Base-by-base conservation (phyloP, 23 tunicate genomes). In the Halocynthia roretzi region DNA sequence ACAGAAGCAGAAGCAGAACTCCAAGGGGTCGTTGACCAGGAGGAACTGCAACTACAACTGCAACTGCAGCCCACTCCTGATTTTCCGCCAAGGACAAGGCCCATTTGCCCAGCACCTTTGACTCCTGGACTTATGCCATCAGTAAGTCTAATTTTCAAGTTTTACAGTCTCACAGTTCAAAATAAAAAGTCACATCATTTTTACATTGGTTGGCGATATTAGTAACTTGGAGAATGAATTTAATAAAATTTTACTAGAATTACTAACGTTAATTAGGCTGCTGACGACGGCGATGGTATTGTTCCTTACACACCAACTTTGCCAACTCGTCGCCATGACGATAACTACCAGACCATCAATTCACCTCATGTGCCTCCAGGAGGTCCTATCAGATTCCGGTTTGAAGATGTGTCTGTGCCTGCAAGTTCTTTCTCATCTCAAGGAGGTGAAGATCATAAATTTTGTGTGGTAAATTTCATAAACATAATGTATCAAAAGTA, bases 291-390 rank as follows among this genome's bases (percentile, higher is more conserved):
- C 0, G 97, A 90, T 51, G 85, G 90, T 6, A 85, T 90, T 8
- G 97, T 90, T 48, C 97, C 97, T 7, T 90, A 87, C 81, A 90
- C 97, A 48, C 97, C 97, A 10, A 90, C 97, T 7, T 58, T 90
- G 50, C 66, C 83, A 5, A 68, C 78, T 18, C 84, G 80, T 50
- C 86, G 97, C 48, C 82, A 78, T 20, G 97, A 90, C 44, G 97
- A 90, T 8, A 65, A 71, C 56, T 90, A 90, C 68, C 90, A 85
- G 15, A 72, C 90, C 18, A 85, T 90, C 77, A 85, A 84, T 62
- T 90, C 97, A 1, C 97, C 97, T 14, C 86, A 84, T 50, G 90
- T 90, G 11, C 83, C 97, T 7, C 73, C 94, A n/a, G 83, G 75
- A 17, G 79, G 80, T 10, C 75, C 87, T 6, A 75, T 80, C 8